Evolutionary conservation across 2,797 vertebrate species (phyloP), one percentile per base, ranked within the genome.

Genomic region (Chloroceryle inda): DNA sequence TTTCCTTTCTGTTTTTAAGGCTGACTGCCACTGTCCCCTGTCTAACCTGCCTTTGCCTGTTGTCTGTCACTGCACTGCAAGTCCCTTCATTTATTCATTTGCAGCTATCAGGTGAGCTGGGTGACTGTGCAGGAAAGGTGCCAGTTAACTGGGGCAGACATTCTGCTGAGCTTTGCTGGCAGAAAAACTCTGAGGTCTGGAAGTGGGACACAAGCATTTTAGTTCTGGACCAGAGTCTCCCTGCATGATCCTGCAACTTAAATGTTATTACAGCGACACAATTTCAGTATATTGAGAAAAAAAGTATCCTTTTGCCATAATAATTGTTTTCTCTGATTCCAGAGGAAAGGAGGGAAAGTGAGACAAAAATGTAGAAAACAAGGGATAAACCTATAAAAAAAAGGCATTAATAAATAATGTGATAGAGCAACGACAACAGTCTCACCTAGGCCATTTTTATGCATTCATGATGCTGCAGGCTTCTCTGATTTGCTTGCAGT

Each of bases 81-180:
- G 44, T 23, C 19, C 37, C 63, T 81, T 87, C 58, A 63, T 85
- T 93, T 79, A 44, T 87, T 73, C 84, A 26, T 85, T 71, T 3
- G 7, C 45, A 62, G 45, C 2, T 5, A 6, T 3, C 66, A 66
- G 73, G 49, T 62, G 80, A 61, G 75, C 75, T 77, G 71, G 50
- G 6, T 63, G 58, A 16, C 86, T 55, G 2, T 73, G 84, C 42
- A 52, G 92, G 85, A 15, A 17, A 35, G 68, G 83, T 52, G 81
- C 22, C 66, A 85, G 67, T 29, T 47, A 58, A 92, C 63, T 78
- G 81, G 71, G 93, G 42, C 90, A 90, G 59, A 47, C 44, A 7
- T 55, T 80, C 85, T 82, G 96, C 93, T 77, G 84, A 93, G 77
- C 49, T 78, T 38, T 79, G 90, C 85, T 87, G 68, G 64, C 64